Percentiles rank a stretch among this genome's conserved stretches.
Evolutionary conservation across 2,113 vertebrate genomes (phyloP).

Genomic region (Accipiter virgatus): DNA sequence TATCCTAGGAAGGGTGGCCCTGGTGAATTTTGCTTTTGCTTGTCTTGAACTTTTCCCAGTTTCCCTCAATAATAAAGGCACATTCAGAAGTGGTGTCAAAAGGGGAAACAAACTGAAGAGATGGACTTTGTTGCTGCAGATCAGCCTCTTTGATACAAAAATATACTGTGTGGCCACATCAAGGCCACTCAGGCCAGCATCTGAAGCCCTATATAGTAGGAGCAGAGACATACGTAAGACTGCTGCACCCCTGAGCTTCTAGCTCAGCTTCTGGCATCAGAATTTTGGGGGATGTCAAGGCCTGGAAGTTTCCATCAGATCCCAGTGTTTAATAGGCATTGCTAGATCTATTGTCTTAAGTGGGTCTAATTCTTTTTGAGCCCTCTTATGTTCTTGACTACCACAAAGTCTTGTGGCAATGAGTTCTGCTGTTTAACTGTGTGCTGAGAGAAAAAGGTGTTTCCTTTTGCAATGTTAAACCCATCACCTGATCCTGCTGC

Average conservation of each 20-base stretch:
- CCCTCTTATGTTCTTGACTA: neutral
- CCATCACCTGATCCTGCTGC: neutral
- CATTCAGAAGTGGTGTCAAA: neutral
- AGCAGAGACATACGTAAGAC: neutral
- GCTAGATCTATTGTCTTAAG: neutral
- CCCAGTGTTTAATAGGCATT: neutral
- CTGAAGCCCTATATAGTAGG: neutral
- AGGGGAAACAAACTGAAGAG: neutral
- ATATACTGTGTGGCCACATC: neutral
- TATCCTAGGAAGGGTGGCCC: neutral
- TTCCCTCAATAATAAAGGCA: neutral
- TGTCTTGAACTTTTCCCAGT: neutral
- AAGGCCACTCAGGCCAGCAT: neutral
- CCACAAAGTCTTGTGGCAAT: neutral
- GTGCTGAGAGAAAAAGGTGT: neutral
- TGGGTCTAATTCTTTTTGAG: neutral
- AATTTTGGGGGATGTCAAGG: neutral
- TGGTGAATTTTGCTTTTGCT: neutral
- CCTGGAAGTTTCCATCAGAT: neutral
- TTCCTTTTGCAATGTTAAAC: neutral
- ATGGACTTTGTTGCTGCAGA: neutral
- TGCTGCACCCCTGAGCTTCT: neutral
- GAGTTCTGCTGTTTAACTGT: neutral
- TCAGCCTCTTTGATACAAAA: neutral
- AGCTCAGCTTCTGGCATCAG: neutral